These are phyloP conservation scores for Phalanger gymnotis DNA, from an alignment of 2,797 vertebrate species.

Conservation along the genomic window DNA sequence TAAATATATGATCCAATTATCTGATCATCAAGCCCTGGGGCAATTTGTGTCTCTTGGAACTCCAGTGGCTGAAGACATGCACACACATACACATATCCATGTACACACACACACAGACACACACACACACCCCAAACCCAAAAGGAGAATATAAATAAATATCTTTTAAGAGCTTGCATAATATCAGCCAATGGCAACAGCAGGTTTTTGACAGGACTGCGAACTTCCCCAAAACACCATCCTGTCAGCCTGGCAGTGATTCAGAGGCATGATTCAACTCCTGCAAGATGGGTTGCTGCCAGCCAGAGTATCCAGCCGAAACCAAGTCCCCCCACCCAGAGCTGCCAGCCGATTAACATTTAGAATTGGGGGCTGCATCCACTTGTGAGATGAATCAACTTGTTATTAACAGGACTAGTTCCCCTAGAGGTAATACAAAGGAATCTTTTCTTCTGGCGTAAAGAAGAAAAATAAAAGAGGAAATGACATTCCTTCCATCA, in stretches of 20 bases:
- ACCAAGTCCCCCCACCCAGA: conserved; percentile 77
- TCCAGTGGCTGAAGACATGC: conserved; percentile 70
- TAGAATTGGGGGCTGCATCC: conserved; percentile 67
- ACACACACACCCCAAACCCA: conserved; percentile 61
- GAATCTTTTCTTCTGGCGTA: conserved; percentile 63
- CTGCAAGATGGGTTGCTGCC: conserved; percentile 80
- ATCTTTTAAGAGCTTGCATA: conserved; percentile 85
- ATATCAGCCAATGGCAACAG: conserved; percentile 87
- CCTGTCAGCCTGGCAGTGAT: conserved; percentile 86
- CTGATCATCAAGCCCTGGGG: conserved; percentile 56
- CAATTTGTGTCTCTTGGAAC: conserved; percentile 71
- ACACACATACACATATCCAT: neutral
- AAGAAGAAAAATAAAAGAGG: conserved; percentile 69
- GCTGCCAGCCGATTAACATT: conserved; percentile 83
- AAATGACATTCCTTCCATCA: conserved; percentile 71
- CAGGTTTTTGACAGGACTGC: conserved; percentile 87
- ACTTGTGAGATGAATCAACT: conserved; percentile 56
- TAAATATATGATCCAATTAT: conserved; percentile 56
- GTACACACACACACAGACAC: conserved; percentile 5
- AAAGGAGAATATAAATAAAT: conserved; percentile 85
- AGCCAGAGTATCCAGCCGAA: conserved; percentile 80
- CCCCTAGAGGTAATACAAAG: conserved; percentile 74
- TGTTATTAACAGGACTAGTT: conserved; percentile 64
- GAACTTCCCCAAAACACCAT: conserved; percentile 87
- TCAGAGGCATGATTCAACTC: conserved; percentile 86